These are phyloP conservation scores for Sitophilus oryzae DNA, from an alignment of 1,140 invertebrate genomes.

Conservation along the genomic window DNA sequence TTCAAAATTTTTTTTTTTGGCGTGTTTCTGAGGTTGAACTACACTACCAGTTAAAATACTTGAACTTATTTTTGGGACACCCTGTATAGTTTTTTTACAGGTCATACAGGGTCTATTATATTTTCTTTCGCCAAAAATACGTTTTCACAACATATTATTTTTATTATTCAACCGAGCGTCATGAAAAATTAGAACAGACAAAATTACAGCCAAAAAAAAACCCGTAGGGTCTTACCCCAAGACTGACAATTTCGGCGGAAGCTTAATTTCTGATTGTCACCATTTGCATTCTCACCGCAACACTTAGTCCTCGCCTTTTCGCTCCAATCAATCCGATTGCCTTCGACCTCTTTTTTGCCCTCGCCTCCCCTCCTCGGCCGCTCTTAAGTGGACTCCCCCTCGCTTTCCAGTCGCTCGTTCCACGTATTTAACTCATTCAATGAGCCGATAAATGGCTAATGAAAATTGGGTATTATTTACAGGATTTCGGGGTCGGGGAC, in stretches of 20 bases:
- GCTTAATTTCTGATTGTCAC: neutral
- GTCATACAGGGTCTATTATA: no score
- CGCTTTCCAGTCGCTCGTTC: neutral
- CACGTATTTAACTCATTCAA: neutral
- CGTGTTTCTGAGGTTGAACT: no score
- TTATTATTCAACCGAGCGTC: no score
- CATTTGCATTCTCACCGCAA: neutral
- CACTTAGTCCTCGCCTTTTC: neutral
- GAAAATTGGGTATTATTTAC: constrained; percentile 9
- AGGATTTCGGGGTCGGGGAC: neutral
- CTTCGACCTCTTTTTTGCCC: neutral
- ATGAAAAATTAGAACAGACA: no score
- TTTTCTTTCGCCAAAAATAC: no score
- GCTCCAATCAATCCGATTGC: neutral
- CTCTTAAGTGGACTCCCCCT: neutral
- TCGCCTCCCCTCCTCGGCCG: neutral
- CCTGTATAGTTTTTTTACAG: no score
- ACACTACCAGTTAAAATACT: no score
- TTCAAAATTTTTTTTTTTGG: no score
- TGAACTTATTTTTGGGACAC: no score
- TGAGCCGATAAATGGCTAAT: constrained; percentile 3
- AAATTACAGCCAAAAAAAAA: neutral
- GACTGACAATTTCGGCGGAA: neutral
- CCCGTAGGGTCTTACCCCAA: neutral
- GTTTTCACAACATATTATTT: no score